Percentiles rank a stretch among this genome's conserved stretches.
Evolutionary conservation across 2,888 invertebrate species (phyloP).

Genomic region (Stenchaetothrips biformis): DNA sequence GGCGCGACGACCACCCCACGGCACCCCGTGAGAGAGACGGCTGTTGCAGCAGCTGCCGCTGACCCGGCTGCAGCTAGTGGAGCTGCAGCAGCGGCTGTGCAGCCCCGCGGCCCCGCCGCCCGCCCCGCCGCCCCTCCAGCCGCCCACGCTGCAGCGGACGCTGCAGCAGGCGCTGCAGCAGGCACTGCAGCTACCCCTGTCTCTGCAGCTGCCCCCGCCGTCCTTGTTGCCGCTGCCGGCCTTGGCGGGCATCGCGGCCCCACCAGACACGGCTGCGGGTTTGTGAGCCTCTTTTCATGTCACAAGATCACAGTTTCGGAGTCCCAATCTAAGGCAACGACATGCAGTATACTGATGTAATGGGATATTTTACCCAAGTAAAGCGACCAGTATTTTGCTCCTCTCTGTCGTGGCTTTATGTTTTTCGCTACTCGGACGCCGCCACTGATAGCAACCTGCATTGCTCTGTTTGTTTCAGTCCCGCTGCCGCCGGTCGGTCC

Average conservation of each 20-base stretch:
- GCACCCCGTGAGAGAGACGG: background rate
- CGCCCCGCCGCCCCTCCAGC: background rate
- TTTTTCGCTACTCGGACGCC: no score
- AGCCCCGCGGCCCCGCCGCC: no score
- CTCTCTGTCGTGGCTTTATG: no score
- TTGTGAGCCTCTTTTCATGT: background rate
- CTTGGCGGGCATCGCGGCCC: background rate
- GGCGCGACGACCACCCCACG: no score
- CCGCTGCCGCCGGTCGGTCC: background rate
- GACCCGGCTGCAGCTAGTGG: background rate
- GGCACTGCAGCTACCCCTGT: background rate
- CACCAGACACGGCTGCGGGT: background rate
- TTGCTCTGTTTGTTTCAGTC: background rate
- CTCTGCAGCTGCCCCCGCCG: background rate
- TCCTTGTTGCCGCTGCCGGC: background rate
- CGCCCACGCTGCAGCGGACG: background rate
- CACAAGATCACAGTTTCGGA: no score
- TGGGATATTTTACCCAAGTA: no score
- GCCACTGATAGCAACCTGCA: no score
- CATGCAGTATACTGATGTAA: no score
- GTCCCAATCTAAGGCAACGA: no score
- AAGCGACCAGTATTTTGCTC: no score
- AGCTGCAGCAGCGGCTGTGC: background rate
- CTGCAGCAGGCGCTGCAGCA: background rate
- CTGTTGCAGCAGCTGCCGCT: constrained; percentile 19